Conservation (phyloP, 2,797 vertebrate species). For the Adelosebastes latens region DNA sequence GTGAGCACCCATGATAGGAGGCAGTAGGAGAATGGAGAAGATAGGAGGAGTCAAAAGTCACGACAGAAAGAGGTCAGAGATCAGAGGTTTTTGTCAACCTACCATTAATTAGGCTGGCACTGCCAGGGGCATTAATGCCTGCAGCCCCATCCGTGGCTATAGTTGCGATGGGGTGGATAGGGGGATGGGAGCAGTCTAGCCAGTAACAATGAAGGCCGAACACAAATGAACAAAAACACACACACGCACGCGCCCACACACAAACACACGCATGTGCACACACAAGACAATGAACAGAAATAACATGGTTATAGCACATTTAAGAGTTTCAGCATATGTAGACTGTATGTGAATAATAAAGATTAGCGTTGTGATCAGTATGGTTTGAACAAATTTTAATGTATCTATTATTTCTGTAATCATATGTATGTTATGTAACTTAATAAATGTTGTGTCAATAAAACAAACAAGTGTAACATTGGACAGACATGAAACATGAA, state of each 20-base stretch:
- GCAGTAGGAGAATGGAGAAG: constrained; percentile 46
- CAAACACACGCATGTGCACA: constrained; percentile 40
- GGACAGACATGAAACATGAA: constrained; percentile 74
- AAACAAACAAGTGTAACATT: constrained; percentile 65
- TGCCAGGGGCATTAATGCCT: constrained; percentile 94
- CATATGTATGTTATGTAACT: neutral
- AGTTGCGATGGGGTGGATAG: constrained; percentile 93
- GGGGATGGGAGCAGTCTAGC: constrained; percentile 96
- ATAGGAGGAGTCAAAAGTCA: constrained; percentile 61
- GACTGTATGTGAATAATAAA: constrained; percentile 33
- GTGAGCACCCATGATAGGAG: constrained; percentile 41
- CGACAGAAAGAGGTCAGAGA: constrained; percentile 78
- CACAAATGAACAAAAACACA: constrained; percentile 67
- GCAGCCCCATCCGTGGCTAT: constrained; percentile 95
- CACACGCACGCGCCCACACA: constrained; percentile 25
- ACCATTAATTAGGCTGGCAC: constrained; percentile 99
- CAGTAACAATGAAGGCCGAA: constrained; percentile 90
- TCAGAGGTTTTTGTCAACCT: constrained; percentile 86
- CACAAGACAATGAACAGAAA: constrained; percentile 82
- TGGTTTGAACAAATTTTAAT: constrained; percentile 8
- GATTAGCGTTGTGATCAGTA: neutral
- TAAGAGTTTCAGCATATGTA: constrained; percentile 61
- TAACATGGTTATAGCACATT: constrained; percentile 82
- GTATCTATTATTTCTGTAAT: neutral
- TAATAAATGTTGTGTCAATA: neutral